Percentiles rank a stretch among this genome's conserved stretches.
phyloP scores from a whole-genome alignment of 2,797 vertebrate species.

The Sebastes glaucus region DNA sequence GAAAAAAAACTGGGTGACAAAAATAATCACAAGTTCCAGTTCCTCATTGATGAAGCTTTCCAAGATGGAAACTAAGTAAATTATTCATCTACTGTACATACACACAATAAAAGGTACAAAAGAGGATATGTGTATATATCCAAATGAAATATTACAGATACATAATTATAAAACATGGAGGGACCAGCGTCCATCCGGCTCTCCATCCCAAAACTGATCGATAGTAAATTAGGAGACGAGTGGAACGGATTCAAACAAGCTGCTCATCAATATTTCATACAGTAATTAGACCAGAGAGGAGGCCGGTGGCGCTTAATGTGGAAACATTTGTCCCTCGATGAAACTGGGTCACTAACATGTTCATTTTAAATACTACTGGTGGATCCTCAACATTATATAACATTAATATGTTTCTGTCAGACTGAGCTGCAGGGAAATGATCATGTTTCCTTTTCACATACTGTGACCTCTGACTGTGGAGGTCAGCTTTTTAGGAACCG shows the following conservation, averaged over 20 bases:
- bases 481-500: not conserved
- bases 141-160: not conserved
- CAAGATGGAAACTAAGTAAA: constrained; percentile 17
- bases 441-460: not conserved
- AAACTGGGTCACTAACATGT: constrained; percentile 26
- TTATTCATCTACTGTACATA: not conserved
- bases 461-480: not conserved
- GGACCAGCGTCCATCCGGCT: not conserved
- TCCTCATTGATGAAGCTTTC: not conserved
- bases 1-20: not conserved
- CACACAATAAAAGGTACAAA: not conserved
- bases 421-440: not conserved
- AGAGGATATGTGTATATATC: not conserved
- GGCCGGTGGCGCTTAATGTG: constrained; percentile 1
- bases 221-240: constrained; percentile 19
- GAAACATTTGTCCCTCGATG: constrained; percentile 34
- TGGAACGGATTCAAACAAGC: constrained; percentile 24
- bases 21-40: not conserved
- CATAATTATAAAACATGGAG: not conserved
- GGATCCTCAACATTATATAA: not conserved
- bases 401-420: not conserved
- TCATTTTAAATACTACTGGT: not conserved
- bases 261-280: constrained; percentile 50
- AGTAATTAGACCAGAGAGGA: constrained; percentile 20
- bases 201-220: constrained; percentile 20